Percentiles rank a stretch among this genome's conserved stretches.
Evolutionary conservation across 2,797 vertebrate genomes (phyloP).

Genomic region (Catharus ustulatus): DNA sequence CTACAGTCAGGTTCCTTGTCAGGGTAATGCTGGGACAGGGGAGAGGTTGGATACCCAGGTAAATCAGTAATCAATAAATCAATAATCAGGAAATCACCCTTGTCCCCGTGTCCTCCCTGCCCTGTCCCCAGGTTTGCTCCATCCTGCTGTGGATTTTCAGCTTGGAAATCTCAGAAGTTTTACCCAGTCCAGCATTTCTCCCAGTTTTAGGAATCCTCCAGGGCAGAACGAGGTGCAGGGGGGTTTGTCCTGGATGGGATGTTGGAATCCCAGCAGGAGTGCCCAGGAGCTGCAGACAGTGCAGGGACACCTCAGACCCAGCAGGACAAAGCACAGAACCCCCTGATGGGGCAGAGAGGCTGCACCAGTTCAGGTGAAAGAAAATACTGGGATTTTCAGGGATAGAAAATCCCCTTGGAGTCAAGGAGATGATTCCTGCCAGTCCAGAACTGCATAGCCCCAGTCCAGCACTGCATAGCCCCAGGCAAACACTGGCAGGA

Average conservation of each 20-base stretch:
- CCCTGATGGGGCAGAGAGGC: not conserved
- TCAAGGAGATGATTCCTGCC: not conserved
- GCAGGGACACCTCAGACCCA: not conserved
- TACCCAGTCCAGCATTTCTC: not conserved
- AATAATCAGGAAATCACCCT: not conserved
- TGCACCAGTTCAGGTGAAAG: rapidly evolving
- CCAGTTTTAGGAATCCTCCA: rapidly evolving
- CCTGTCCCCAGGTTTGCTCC: not conserved
- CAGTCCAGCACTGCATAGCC: not conserved
- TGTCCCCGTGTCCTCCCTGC: not conserved
- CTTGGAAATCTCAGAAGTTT: not conserved
- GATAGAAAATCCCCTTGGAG: not conserved
- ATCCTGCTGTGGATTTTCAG: not conserved
- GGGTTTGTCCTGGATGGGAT: not conserved
- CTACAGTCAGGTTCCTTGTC: not conserved
- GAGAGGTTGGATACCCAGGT: not conserved
- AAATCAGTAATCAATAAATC: not conserved
- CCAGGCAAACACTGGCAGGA: not conserved
- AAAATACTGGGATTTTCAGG: rapidly evolving
- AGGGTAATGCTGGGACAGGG: not conserved
- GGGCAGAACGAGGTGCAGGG: rapidly evolving
- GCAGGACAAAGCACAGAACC: not conserved
- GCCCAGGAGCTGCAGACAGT: not conserved
- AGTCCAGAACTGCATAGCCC: no score
- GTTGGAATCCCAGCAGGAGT: not conserved